Conservation (phyloP, 2,113 vertebrate species). For the Perca schrenkii region DNA sequence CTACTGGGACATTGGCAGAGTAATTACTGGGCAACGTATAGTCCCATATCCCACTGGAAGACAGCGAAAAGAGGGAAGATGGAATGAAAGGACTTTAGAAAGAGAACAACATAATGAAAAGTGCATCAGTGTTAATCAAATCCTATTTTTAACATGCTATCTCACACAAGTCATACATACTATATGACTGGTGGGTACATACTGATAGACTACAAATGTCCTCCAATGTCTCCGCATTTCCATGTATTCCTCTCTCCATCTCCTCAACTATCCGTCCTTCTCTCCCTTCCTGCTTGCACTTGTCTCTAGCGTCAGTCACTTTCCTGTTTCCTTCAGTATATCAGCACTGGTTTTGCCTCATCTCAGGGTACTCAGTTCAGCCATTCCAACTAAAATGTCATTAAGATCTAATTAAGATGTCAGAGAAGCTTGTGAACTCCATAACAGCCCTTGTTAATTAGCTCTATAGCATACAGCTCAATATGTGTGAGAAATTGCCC, state of each 20-base stretch:
- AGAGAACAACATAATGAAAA: conserved; percentile 34
- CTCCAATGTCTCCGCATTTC: conserved; percentile 19
- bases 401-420: conserved; percentile 89
- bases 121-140: conserved; percentile 54
- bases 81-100: conserved; percentile 15
- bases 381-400: conserved; percentile 79
- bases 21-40: conserved; percentile 74
- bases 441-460: conserved; percentile 80
- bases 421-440: conserved; percentile 77
- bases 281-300: not conserved
- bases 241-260: conserved; percentile 27
- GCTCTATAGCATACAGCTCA: conserved; percentile 73
- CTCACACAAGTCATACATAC: conserved; percentile 24
- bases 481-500: conserved; percentile 70
- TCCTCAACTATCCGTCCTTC: conserved; percentile 3
- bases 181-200: not conserved
- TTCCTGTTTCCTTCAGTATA: conserved; percentile 23
- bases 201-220: conserved; percentile 13
- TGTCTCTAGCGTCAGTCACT: conserved; percentile 11
- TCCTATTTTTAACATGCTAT: conserved; percentile 39
- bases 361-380: conserved; percentile 62
- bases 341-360: conserved; percentile 58
- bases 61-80: conserved; percentile 16
- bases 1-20: conserved; percentile 60
- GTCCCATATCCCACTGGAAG: conserved; percentile 45